Conservation (phyloP, 1,140 invertebrate species). For the Bicyclus anynana region DNA sequence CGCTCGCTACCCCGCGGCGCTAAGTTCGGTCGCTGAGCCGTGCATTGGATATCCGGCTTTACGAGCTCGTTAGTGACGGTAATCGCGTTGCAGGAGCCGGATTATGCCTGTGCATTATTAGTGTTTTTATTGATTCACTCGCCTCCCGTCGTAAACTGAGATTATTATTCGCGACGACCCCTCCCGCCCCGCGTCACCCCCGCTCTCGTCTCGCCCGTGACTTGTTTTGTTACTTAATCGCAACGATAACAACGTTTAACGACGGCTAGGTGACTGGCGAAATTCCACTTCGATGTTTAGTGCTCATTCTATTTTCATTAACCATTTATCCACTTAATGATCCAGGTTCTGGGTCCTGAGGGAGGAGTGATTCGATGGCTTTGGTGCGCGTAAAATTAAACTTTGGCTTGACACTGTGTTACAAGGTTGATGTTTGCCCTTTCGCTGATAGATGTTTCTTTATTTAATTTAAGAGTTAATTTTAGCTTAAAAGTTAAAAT, state of each 20-base stretch:
- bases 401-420: constrained; percentile 55
- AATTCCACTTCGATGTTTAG: constrained; percentile 74
- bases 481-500: too few relatives aligned
- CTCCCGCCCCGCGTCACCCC: constrained; percentile 31
- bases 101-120: constrained; percentile 75
- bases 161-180: constrained; percentile 69
- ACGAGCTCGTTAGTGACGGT: constrained; percentile 74
- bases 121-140: constrained; percentile 77
- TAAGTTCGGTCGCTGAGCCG: constrained; percentile 62
- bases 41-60: constrained; percentile 70
- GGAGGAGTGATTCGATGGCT: constrained; percentile 68
- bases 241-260: constrained; percentile 74
- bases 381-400: constrained; percentile 64
- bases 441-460: too few relatives aligned
- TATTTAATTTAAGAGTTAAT: too few relatives aligned
- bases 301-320: constrained; percentile 76
- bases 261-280: constrained; percentile 75
- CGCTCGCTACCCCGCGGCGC: constrained; percentile 35
- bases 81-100: constrained; percentile 71
- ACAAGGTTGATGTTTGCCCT: constrained; percentile 8
- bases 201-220: constrained; percentile 36
- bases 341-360: constrained; percentile 65
- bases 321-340: constrained; percentile 75
- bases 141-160: constrained; percentile 73
- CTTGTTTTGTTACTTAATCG: constrained; percentile 75